Base-by-base conservation (phyloP, 2,888 invertebrate genomes). In the Eupeodes luniger region DNA sequence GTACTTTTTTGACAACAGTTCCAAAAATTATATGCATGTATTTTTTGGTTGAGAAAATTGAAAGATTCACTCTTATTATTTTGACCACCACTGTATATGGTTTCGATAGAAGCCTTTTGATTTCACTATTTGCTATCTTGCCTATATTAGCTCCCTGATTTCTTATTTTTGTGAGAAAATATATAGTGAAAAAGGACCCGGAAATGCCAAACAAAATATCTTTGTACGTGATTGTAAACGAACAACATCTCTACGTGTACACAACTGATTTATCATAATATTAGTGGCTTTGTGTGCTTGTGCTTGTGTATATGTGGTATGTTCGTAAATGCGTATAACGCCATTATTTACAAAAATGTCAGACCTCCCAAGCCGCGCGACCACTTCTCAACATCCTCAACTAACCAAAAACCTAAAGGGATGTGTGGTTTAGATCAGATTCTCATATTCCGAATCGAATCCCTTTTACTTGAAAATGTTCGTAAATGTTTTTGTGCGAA, bases 211-310 rank as follows among this genome's bases (percentile, higher is more conserved):
- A 75, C 53, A 61, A 61, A 36, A 70, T 83, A 61, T 76, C 44
- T 81, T 34, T 67, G 76, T 51, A 88, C 77, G 81, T 76, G 81
- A 72, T 81, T 87, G 76, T 64, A 70, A 44, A 72, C 79, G 59
- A 86, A 76, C 83, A 83, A 27, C 27, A 27, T 27, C 27, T 83
- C 66, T 88, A 27, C 27, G 27, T 27, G 77, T 59, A 76, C 70
- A 70, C 62, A 76, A 44, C 61, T 69, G 47, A 76, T 49, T 64
- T 72, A 64, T 59, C 27, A 27, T 27, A 27, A 27, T 27, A 27
- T 27, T 27, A 27, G 27, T 27, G 27, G 27, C 2, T 27, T 27
- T 27, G 27, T 44, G 44, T 44, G 10, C 44, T 9, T 14, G 36
- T 67, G 36, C 34, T 34, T 61, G 12, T n/a, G 9, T 40, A 27